Evolutionary conservation across 2,888 invertebrate species (phyloP).

Genomic region (Cremastinae sp.): DNA sequence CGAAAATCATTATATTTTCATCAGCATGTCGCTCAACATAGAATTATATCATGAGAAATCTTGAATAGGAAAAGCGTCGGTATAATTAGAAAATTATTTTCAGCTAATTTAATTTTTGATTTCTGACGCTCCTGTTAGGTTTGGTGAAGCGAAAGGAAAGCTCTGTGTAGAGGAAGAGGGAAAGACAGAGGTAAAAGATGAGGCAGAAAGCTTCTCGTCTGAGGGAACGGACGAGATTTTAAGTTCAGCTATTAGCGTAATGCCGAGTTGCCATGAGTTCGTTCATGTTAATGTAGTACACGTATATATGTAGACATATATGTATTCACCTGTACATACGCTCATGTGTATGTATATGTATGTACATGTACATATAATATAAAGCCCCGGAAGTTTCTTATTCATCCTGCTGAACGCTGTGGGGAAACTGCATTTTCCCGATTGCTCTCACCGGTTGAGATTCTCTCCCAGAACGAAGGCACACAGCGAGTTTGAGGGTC

Average conservation of each 20-base stretch:
- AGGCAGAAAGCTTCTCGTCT: constrained; percentile 44
- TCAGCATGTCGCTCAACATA: too few relatives aligned
- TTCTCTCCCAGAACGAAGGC: constrained; percentile 29
- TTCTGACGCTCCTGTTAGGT: too few relatives aligned
- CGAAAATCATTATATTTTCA: too few relatives aligned
- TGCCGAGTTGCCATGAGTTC: constrained; percentile 45
- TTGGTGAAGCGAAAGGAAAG: background rate
- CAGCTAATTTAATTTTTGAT: too few relatives aligned
- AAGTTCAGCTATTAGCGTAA: constrained; percentile 58
- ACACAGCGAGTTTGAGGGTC: constrained; percentile 34
- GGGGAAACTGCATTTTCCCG: constrained; percentile 43
- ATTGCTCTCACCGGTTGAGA: constrained; percentile 37
- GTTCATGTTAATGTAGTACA: too few relatives aligned
- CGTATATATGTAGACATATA: too few relatives aligned
- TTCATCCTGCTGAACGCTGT: constrained; percentile 35
- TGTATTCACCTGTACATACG: constrained; percentile 1
- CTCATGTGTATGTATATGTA: constrained; percentile 12
- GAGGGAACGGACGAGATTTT: constrained; percentile 55
- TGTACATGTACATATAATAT: constrained; percentile 18
- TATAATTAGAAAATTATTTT: too few relatives aligned
- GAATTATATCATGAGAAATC: too few relatives aligned
- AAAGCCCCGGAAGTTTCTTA: constrained; percentile 46
- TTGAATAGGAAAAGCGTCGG: too few relatives aligned
- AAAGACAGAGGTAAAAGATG: constrained; percentile 3
- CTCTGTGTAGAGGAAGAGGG: constrained; percentile 25